These are phyloP conservation scores for Scomber japonicus DNA, from an alignment of 2,113 vertebrate species.

Conservation along the genomic window DNA sequence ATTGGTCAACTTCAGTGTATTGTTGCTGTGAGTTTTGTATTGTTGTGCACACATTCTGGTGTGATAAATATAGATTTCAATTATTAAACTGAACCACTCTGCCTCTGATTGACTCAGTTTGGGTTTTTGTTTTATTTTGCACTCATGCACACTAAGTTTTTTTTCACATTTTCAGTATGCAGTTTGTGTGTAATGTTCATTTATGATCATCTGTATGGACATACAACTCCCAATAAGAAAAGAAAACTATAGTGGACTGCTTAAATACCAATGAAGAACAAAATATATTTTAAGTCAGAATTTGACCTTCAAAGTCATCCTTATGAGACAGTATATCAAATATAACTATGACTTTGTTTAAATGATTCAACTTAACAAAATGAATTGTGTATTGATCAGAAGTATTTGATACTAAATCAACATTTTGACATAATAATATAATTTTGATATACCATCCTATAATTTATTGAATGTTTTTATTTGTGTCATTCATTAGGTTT, in stretches of 20 bases:
- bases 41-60: slow-evolving; percentile 66
- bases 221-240: background rate
- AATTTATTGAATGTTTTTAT: too few relatives aligned
- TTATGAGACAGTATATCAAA: background rate
- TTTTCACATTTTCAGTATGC: too few relatives aligned
- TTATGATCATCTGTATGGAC: background rate
- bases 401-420: too few relatives aligned
- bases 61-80: slow-evolving; percentile 43
- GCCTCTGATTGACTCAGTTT: slow-evolving; percentile 1
- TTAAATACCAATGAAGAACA: background rate
- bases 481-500: too few relatives aligned
- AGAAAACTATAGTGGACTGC: background rate
- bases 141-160: background rate
- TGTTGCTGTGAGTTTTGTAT: slow-evolving; percentile 74
- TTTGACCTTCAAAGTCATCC: background rate
- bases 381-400: too few relatives aligned
- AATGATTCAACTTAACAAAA: too few relatives aligned
- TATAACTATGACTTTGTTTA: too few relatives aligned
- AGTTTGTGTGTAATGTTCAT: background rate
- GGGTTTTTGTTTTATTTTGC: background rate
- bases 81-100: slow-evolving; percentile 49
- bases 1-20: slow-evolving; percentile 30
- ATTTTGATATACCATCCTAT: too few relatives aligned
- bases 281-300: background rate
- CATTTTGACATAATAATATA: too few relatives aligned